These are phyloP conservation scores for Pomacea canaliculata DNA, from an alignment of 2,888 invertebrate species.

Conservation along the genomic window DNA sequence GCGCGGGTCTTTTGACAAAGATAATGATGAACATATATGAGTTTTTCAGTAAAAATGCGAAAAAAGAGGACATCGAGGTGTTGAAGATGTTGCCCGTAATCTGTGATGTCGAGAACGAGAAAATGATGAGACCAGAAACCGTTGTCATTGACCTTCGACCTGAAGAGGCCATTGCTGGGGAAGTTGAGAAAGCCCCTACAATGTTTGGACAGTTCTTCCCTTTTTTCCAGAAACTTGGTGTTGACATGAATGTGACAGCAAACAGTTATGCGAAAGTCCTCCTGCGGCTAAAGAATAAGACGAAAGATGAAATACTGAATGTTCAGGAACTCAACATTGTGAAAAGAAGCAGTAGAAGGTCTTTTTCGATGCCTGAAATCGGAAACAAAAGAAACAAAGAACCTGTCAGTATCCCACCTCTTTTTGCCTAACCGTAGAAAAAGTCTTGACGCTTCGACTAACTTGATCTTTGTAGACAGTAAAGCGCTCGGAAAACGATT, in stretches of 20 bases:
- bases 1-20: too few species aligned
- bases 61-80: background rate
- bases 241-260: conserved; percentile 31
- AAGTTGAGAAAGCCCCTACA: conserved; percentile 40
- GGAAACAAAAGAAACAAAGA: background rate
- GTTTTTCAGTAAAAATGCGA: background rate
- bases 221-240: conserved; percentile 44
- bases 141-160: conserved; percentile 30
- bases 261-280: conserved; percentile 43
- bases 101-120: conserved; percentile 6
- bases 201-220: conserved; percentile 36
- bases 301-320: background rate
- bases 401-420: background rate
- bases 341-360: conserved; percentile 2
- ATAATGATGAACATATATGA: background rate
- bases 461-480: background rate
- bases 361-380: conserved; percentile 8
- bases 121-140: conserved; percentile 26
- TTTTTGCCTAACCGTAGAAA: background rate
- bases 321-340: conserved; percentile 12
- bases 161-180: conserved; percentile 28
- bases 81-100: conserved; percentile 2
- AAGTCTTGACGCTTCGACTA: background rate
- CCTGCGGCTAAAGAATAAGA: conserved; percentile 20
- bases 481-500: background rate